Percentiles rank a stretch among this genome's conserved stretches.
phyloP scores from a whole-genome alignment of 2,888 invertebrate species.

The Priocnemis perturbator region DNA sequence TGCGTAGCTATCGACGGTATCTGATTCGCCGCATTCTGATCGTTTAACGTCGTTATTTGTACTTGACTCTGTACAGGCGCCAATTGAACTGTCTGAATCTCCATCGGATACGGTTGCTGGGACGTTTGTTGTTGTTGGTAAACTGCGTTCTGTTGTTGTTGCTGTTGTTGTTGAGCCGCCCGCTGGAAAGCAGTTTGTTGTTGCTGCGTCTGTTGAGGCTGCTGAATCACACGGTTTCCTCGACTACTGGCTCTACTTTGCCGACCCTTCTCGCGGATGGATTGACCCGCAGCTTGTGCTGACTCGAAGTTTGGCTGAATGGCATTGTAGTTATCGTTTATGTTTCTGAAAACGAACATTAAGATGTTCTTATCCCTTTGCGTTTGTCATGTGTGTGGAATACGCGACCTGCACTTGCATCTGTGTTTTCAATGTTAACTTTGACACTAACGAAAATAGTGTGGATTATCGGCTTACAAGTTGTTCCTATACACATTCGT shows the following conservation, averaged over 20 bases:
- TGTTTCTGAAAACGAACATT: conserved; percentile 38
- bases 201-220: conserved; percentile 66
- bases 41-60: conserved; percentile 60
- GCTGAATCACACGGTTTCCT: conserved; percentile 62
- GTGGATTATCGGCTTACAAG: conserved; percentile 58
- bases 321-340: conserved; percentile 54
- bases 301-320: conserved; percentile 57
- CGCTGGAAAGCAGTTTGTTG: conserved; percentile 65
- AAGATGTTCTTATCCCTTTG: too few relatives aligned
- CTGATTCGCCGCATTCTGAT: conserved; percentile 47
- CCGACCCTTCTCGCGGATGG: conserved; percentile 59
- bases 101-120: conserved; percentile 64
- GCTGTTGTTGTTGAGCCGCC: conserved; percentile 36
- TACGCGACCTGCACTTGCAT: too few relatives aligned
- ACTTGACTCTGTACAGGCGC: conserved; percentile 56
- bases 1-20: conserved; percentile 50
- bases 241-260: conserved; percentile 58
- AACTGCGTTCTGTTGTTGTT: conserved; percentile 51
- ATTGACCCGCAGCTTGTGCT: conserved; percentile 42
- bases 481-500: conserved; percentile 64
- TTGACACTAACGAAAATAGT: too few relatives aligned
- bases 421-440: too few relatives aligned
- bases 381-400: too few relatives aligned
- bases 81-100: conserved; percentile 63
- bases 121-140: conserved; percentile 51